Base-by-base conservation (phyloP, 92 coral and sea anemone genomes). In the Actinostola sp. region DNA sequence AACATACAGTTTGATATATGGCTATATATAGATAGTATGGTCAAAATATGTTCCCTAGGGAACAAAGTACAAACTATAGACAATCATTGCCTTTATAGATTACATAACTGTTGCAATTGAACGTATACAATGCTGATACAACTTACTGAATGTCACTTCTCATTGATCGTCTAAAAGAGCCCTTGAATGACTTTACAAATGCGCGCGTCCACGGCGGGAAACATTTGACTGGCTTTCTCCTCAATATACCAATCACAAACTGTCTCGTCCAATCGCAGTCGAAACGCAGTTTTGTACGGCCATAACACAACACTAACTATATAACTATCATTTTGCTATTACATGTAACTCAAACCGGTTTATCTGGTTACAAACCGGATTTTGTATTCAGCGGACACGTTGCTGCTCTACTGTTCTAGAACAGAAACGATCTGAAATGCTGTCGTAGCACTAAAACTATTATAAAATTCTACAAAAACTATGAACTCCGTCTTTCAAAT, bases 41-140 rank as follows among this genome's bases (percentile, higher is more conserved):
- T 73, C 61, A 60, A 59, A 10, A 60, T 26, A 75, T 75, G 81
- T 75, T 75, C 81, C 81, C 61, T 63, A 12, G 31, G 81, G 81
- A 75, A 75, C 81, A 64, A 38, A 35, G 30, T 64, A 17, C 70
- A 48, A 75, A 63, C 72, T 64, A 63, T 24, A 53, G 58, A 70
- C 71, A 39, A 73, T 61, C 23, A 43, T 49, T 61, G 56, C 57
- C 70, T 73, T 64, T 17, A 49, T 49, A 23, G 39, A 75, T 49
- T 61, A 61, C 32, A 32, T 38, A 63, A 63, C 72, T 75, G 81
- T 63, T 57, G 65, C 81, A 75, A 75, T 75, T 63, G 38, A 64
- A 75, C 81, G 13, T 75, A 48, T 61, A 74, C 34, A 51, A 53
- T 75, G 81, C 68, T 75, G 81, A 75, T 75, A 75, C 81, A 75